Base-by-base conservation (phyloP, 2,888 invertebrate genomes). In the Tillus elongatus region DNA sequence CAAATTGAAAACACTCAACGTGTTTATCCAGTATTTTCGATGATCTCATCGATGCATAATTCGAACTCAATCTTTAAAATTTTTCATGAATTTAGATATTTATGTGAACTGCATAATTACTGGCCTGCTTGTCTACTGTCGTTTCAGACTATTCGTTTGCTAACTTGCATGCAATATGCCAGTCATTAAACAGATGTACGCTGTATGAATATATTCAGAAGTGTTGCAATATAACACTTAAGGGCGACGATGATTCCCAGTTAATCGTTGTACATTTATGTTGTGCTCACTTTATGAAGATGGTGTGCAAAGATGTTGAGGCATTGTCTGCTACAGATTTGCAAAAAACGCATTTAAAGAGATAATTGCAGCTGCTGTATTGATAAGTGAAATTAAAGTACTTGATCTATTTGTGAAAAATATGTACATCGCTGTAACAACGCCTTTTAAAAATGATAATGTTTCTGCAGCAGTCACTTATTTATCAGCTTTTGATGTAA, bases 231-330 rank as follows among this genome's bases (percentile, higher is more conserved):
- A 16, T 3, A 27, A 3, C 27, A 27, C 9, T 4, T 19, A 19
- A 19, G 19, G 9, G 9, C 9, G 4, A 8, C 6, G 9, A 19
- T 8, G 29, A 29, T 9, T n/a, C n/a, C 10, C 29, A 8, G n/a
- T 4, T 29, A 8, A 30, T 15, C 8, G 15, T 13, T n/a, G 13
- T 36, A 13, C 13, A 31, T 31, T 13, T 36, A 11, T 36, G 36
- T 31, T 31, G 30, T 31, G 36, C 36, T 4, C 36, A 36, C 30
- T 36, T 15, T 16, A 36, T 36, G 31, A 36, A 36, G 12, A 31
- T 36, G 36, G 36, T 31, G 3, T 15, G 8, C 3, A 15, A 19
- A n/a, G 36, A 36, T 31, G 36, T 36, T 30, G 16, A 32, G 2
- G 4, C 4, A 31, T 2, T 30, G 3, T 15, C 13, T 10, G 9